Percentiles rank a stretch among this genome's conserved stretches.
These are phyloP conservation scores for Sebastes taczanowskii DNA, from an alignment of 2,797 vertebrate genomes.

Conservation along the genomic window DNA sequence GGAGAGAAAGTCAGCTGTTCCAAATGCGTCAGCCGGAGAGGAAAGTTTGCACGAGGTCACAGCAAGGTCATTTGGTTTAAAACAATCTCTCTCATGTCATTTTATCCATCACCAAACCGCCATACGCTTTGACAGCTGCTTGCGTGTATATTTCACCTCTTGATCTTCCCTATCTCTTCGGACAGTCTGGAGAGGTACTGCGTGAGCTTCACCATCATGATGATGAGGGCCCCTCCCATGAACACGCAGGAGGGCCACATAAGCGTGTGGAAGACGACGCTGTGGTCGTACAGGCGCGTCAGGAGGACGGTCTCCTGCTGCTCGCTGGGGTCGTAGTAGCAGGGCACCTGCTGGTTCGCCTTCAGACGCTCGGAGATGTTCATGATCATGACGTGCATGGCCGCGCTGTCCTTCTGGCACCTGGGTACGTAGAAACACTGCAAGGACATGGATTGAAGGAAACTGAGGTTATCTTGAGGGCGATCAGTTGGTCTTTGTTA, in stretches of 20 bases:
- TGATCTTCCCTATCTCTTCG: slow-evolving; percentile 90
- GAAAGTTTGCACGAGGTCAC: slow-evolving; percentile 45
- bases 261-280: slow-evolving; percentile 87
- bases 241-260: slow-evolving; percentile 95
- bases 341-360: slow-evolving; percentile 87
- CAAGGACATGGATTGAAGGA: slow-evolving; percentile 31
- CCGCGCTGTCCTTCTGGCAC: slow-evolving; percentile 89
- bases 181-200: slow-evolving; percentile 94
- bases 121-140: slow-evolving; percentile 19
- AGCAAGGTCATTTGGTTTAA: slow-evolving; percentile 31
- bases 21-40: slow-evolving; percentile 28
- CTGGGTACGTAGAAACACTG: slow-evolving; percentile 95
- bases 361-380: slow-evolving; percentile 92
- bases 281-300: slow-evolving; percentile 89
- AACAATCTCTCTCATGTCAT: slow-evolving; percentile 27
- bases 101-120: slow-evolving; percentile 16
- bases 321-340: slow-evolving; percentile 90
- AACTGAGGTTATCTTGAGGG: slow-evolving; percentile 21
- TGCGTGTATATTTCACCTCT: slow-evolving; percentile 84
- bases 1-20: slow-evolving; percentile 46
- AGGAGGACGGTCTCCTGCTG: slow-evolving; percentile 88
- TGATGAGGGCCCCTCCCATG: slow-evolving; percentile 87
- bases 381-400: slow-evolving; percentile 84
- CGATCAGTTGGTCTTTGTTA: not conserved
- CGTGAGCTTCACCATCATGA: slow-evolving; percentile 95